A percentile compares a stretch with the other conserved stretches of the same genome.
These are phyloP conservation scores for Sceloporus tristichus DNA, from an alignment of 2,113 vertebrate genomes.

Conservation along the genomic window DNA sequence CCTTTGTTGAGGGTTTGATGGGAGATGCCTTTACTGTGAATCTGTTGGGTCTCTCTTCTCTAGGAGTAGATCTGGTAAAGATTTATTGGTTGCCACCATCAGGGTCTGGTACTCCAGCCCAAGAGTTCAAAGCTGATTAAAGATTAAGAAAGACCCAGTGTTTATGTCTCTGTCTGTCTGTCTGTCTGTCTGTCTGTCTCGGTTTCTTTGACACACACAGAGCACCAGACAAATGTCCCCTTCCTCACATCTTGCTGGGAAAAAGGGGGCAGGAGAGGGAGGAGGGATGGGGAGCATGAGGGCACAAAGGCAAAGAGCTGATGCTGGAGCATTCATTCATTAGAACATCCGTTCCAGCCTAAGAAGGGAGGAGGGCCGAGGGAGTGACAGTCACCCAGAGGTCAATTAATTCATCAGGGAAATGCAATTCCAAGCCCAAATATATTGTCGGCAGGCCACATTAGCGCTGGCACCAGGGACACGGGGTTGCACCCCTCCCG, in stretches of 20 bases:
- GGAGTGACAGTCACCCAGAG: slow-evolving; percentile 63
- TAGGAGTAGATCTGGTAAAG: slow-evolving; percentile 21
- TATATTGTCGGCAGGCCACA: slow-evolving; percentile 74
- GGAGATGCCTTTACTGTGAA: background rate
- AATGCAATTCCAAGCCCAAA: slow-evolving; percentile 77
- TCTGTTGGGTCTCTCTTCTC: background rate
- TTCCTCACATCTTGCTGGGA: background rate
- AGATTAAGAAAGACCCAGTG: slow-evolving; percentile 43
- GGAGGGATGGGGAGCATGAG: background rate
- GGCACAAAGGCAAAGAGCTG: slow-evolving; percentile 17
- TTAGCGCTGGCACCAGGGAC: slow-evolving; percentile 71
- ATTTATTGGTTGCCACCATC: slow-evolving; percentile 18
- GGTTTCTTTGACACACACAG: background rate
- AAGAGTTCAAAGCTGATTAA: slow-evolving; percentile 12
- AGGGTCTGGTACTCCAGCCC: background rate
- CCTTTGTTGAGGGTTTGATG: background rate
- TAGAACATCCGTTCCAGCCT: slow-evolving; percentile 44
- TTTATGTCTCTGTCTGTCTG: background rate
- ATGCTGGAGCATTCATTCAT: slow-evolving; percentile 9
- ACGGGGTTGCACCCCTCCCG: slow-evolving; percentile 68
- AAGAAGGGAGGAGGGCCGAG: slow-evolving; percentile 56
- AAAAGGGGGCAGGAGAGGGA: background rate
- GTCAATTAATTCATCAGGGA: slow-evolving; percentile 75
- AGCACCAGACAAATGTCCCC: background rate
- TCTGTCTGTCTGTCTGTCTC: background rate